Evolutionary conservation across 1,140 invertebrate species (phyloP).

Genomic region (Magallana gigas): DNA sequence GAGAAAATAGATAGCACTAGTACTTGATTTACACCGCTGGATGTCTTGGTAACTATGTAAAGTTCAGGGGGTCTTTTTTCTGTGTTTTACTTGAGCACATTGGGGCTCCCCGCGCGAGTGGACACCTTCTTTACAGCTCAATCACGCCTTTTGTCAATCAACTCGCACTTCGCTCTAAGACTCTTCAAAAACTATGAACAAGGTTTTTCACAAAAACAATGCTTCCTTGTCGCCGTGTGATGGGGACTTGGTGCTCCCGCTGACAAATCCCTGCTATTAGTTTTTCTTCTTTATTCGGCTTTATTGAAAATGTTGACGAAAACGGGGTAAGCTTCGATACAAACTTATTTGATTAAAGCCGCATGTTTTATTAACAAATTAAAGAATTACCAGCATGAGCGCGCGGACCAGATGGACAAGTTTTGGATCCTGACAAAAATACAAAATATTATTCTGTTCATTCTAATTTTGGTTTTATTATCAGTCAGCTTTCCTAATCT

Average conservation of each 20-base stretch:
- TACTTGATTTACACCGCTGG: too few species aligned
- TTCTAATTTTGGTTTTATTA: not conserved
- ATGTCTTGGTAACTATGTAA: too few species aligned
- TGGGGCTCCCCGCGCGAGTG: not conserved
- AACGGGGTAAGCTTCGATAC: not conserved
- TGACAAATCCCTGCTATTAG: conserved; percentile 34
- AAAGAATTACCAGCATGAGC: conserved; percentile 23
- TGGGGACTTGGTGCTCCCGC: not conserved
- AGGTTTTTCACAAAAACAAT: conserved; percentile 10
- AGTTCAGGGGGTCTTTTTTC: not conserved
- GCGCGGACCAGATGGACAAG: conserved; percentile 12
- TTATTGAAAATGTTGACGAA: conserved; percentile 29
- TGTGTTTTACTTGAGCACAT: not conserved
- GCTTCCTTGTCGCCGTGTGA: not conserved
- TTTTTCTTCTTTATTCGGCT: not conserved
- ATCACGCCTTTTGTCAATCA: conserved; percentile 14
- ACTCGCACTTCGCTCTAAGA: not conserved
- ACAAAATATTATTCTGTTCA: conserved; percentile 16
- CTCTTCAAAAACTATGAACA: not conserved
- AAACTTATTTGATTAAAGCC: conserved; percentile 26
- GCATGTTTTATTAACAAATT: conserved; percentile 32
- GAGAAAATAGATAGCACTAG: too few species aligned
- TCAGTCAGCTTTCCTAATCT: too few species aligned
- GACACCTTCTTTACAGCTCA: not conserved
- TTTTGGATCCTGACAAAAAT: conserved; percentile 1